Evolutionary conservation across 1,140 invertebrate species (phyloP), one percentile per base, ranked within the genome.

Genomic region (Grapholita molesta): DNA sequence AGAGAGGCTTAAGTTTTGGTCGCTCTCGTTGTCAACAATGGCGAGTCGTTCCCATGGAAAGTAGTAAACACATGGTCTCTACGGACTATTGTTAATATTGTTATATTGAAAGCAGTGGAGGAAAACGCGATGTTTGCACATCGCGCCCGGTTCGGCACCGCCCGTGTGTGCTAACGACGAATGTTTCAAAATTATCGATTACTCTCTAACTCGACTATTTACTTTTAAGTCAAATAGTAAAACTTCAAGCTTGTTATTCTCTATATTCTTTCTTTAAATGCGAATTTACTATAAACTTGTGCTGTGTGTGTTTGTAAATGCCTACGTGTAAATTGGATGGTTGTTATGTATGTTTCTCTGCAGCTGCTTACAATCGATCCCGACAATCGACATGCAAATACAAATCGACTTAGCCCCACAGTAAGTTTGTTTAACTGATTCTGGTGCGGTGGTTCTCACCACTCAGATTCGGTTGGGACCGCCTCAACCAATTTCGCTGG

Each of bases 1-100:
- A 30, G 12, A 15, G 38, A 15, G 4, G 55, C 25, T 61, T 28
- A 30, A 21, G 55, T 28, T 61, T 61, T 15, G 55, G 55, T 30
- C 28, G 52, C 64, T 68, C 66, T 67, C 57, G 24, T 64, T 57
- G 9, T 15, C 24, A 66, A 75, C 78, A 80, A 78, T 80, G 72
- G 74, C n/a, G 52, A 73, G 70, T 67, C 73, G 77, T 83, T 84
- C 80, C 79, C 82, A 83, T 84, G 76, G 82, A 84, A 82, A 84
- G 79, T 81, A 79, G 76, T 84, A 83, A 82, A 84, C 80, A 84
- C 72, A 52, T 67, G 55, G 64, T 66, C 70, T 67, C 61, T 66
- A 48, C 52, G 64, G 65, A 66, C 55, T n/a, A 69, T 55, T 55
- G 67, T 69, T 57, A n/a, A n/a, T n/a, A n/a, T n/a, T n/a, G n/a